Evolutionary conservation across 2,113 vertebrate genomes (phyloP).

Genomic region (Tupaia tana): DNA sequence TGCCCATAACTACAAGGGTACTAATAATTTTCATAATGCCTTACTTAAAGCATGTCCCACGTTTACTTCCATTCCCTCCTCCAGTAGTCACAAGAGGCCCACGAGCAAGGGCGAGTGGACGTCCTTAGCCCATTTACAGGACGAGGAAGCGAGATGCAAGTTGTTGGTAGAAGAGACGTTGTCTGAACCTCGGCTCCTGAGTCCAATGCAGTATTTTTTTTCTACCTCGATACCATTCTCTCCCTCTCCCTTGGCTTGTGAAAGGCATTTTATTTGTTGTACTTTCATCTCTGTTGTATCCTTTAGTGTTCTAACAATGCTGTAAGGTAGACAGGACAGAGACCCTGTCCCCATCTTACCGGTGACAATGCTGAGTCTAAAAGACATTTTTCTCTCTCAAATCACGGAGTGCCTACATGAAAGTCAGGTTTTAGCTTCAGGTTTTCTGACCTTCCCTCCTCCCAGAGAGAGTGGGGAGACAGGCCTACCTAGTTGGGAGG

Average conservation of each 20-base stretch:
- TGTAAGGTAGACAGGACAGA: background rate
- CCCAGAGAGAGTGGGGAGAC: background rate
- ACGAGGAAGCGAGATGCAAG: background rate
- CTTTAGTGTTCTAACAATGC: background rate
- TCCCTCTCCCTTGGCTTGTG: background rate
- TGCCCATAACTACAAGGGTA: background rate
- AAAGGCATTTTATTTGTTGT: background rate
- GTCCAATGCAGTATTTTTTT: background rate
- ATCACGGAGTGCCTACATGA: background rate
- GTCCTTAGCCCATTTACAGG: background rate
- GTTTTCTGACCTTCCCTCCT: background rate
- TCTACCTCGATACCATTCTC: background rate
- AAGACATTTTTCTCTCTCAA: background rate
- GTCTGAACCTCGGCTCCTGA: background rate
- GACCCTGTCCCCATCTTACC: background rate
- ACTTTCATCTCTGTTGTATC: background rate
- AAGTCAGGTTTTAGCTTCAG: background rate
- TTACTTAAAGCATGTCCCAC: background rate
- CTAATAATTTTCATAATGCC: background rate
- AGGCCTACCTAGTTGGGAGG: background rate
- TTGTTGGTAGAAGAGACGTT: background rate
- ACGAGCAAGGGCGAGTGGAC: background rate
- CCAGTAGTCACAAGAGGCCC: background rate
- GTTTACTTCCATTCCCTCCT: background rate
- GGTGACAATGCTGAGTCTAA: background rate